Conservation (phyloP, 2,888 invertebrate genomes). For the Altica lythri region DNA sequence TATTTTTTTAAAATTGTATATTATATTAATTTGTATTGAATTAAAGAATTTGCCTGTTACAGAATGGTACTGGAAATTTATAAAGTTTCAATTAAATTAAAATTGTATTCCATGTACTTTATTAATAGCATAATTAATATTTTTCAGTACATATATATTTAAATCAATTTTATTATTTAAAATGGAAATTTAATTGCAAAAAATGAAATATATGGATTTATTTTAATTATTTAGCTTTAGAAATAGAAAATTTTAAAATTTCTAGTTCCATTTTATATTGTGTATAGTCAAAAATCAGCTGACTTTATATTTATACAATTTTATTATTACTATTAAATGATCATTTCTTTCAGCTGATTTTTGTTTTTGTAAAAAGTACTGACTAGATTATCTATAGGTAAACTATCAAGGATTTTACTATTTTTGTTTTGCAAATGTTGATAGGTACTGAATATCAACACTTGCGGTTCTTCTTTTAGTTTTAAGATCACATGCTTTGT, state of each 20-base stretch:
- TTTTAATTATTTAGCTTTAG: too few relatives aligned
- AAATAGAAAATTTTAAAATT: neutral
- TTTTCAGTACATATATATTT: too few relatives aligned
- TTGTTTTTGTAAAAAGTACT: conserved; percentile 56
- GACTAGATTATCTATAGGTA: conserved; percentile 48
- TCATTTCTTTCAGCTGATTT: conserved; percentile 38
- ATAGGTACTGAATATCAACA: conserved; percentile 28
- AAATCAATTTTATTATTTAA: too few relatives aligned
- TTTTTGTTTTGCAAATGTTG: conserved; percentile 34
- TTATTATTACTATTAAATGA: conserved; percentile 30
- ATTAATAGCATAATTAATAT: too few relatives aligned
- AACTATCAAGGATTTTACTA: conserved; percentile 35
- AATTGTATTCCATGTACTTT: too few relatives aligned
- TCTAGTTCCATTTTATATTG: conserved; percentile 16
- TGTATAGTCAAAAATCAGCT: conserved; percentile 40
- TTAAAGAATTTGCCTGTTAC: conserved; percentile 14
- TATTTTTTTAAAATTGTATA: too few relatives aligned
- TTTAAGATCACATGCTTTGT: conserved; percentile 46
- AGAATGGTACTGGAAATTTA: conserved; percentile 5
- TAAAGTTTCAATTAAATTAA: too few relatives aligned
- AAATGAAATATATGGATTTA: neutral
- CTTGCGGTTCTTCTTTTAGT: conserved; percentile 37
- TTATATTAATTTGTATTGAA: too few relatives aligned
- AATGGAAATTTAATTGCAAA: neutral
- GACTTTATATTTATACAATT: conserved; percentile 36